Evolutionary conservation across 2,797 vertebrate genomes (phyloP), one percentile per base, ranked within the genome.

Genomic region (Psittacula derbiana): DNA sequence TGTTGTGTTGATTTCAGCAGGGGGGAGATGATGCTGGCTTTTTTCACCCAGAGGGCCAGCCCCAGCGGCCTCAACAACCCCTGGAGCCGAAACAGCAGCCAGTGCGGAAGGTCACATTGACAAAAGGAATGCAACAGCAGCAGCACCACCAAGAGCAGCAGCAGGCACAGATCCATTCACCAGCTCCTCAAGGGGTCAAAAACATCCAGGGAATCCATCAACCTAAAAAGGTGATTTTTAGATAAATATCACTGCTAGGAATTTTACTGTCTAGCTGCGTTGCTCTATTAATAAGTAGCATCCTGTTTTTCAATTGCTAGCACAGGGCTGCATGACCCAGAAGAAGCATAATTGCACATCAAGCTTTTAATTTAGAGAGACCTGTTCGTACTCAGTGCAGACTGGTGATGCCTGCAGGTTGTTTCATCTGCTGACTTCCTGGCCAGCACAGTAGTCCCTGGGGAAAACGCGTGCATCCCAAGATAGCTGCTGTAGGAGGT

Each of bases 61-160:
- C 97, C 61, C 98, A 98, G 98, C 96, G 96, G 74, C 98, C 98
- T 74, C 97, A 97, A 4, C 97, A 83, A 46, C 93, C 96, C 76
- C 97, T 36, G 28, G 98, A 98, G 84, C 97, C 88, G 66, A 97
- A 97, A 96, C 98, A 97, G 96, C 98, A 98, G 72, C 95, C 98
- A 82, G 97, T 98, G 82, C 98, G 99, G 97, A 99, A 99, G 98
- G 98, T 99, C 94, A 99, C 99, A 31, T 97, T 99, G 98, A 98
- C 98, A 93, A 98, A 98, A 84, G 97, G 97, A 80, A 85, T 97
- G 95, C 98, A 98, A 90, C 98, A 97, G 83, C 98, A 98, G 90
- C 98, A 98, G 87, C 98, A 96, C 95, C 98, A 96, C 95, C 97
- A 97, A 64, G 95, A 93, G 86, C 97, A 95, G 66, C 97, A 94